Conservation (phyloP, 2,797 vertebrate species). For the Coreius guichenoti region DNA sequence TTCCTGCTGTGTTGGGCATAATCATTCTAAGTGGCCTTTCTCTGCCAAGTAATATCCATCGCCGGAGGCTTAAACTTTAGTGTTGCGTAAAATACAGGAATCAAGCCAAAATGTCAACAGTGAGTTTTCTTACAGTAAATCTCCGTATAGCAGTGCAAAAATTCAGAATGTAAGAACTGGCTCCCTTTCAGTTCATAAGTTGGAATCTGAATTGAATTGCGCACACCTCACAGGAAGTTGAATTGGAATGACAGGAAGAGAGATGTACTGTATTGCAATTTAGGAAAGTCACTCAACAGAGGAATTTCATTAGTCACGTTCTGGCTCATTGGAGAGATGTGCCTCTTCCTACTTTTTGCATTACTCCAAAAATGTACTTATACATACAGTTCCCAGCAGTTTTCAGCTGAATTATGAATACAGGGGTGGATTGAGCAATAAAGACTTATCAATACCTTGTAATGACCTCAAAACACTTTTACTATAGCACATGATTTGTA, state of each 20-base stretch:
- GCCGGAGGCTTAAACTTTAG: slow-evolving; percentile 61
- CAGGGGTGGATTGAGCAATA: background rate
- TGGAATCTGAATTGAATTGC: background rate
- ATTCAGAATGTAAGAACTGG: background rate
- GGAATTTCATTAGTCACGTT: background rate
- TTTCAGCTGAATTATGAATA: background rate
- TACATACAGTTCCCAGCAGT: background rate
- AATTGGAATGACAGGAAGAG: slow-evolving; percentile 15
- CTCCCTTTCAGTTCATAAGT: background rate
- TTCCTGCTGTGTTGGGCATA: slow-evolving; percentile 65
- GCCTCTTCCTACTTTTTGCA: background rate
- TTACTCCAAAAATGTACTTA: background rate
- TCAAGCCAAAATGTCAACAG: slow-evolving; percentile 39
- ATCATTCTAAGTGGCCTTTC: slow-evolving; percentile 60
- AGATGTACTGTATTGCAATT: background rate
- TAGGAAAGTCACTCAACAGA: background rate
- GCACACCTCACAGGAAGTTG: background rate
- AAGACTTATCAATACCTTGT: background rate
- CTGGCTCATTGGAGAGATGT: background rate
- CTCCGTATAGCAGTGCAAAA: background rate
- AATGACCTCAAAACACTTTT: background rate
- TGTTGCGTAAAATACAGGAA: slow-evolving; percentile 27
- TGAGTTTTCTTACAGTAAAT: slow-evolving; percentile 22
- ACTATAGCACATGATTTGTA: background rate
- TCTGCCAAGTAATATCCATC: slow-evolving; percentile 65